Percentiles rank a stretch among this genome's conserved stretches.
Evolutionary conservation across 1,140 invertebrate genomes (phyloP).

Genomic region (Heliconius congener): DNA sequence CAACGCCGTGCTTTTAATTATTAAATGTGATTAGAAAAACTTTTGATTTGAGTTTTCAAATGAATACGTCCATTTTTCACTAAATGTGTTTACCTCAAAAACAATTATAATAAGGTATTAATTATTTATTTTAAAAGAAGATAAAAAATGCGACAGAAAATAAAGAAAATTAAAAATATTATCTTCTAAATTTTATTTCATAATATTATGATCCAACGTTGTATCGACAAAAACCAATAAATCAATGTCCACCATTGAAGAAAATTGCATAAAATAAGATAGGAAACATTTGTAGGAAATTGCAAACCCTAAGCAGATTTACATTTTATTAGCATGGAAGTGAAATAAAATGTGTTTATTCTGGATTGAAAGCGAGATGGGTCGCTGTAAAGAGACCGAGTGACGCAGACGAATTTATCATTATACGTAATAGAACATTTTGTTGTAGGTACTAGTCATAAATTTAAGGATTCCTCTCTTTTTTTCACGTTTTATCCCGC

Average conservation of each 20-base stretch:
- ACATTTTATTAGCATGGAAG: conserved; percentile 73
- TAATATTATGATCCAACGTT: background rate
- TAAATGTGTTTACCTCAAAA: no score
- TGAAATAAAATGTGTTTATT: conserved; percentile 76
- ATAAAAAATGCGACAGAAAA: background rate
- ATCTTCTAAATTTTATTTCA: background rate
- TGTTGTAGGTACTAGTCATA: background rate
- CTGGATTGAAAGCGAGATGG: conserved; percentile 56
- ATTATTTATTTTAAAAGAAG: no score
- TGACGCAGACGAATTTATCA: conserved; percentile 45
- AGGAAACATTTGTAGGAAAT: conserved; percentile 72
- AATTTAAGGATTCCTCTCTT: no score
- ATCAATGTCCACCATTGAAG: conserved; percentile 59
- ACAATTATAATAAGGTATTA: no score
- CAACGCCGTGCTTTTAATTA: no score
- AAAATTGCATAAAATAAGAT: conserved; percentile 69
- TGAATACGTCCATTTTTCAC: no score
- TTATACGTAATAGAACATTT: background rate
- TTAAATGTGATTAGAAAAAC: no score
- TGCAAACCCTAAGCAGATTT: conserved; percentile 67
- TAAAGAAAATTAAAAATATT: background rate
- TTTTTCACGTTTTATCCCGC: background rate
- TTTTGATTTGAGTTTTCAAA: no score
- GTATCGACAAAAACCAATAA: background rate
- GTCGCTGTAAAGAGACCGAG: conserved; percentile 57